A percentile compares a stretch with the other conserved stretches of the same genome.
Conservation (phyloP, 2,113 vertebrate species). For the Gila orcuttii region DNA sequence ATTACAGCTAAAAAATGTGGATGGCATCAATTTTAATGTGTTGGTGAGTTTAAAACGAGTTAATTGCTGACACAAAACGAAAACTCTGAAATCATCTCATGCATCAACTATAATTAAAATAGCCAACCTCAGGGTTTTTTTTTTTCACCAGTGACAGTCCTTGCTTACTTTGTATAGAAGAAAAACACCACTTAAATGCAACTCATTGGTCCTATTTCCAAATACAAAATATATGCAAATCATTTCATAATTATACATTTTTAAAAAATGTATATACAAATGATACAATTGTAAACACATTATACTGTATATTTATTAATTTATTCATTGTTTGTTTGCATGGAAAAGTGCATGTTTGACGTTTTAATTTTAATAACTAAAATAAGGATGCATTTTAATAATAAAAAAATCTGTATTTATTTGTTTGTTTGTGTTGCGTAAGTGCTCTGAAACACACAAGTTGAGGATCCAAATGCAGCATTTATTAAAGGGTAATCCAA, state of each 20-base stretch:
- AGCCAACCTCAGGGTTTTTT: background rate
- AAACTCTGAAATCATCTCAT: constrained; percentile 7
- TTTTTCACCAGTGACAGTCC: background rate
- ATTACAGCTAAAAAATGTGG: background rate
- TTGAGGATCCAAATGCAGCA: too few relatives aligned
- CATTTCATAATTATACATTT: background rate
- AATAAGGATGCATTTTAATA: background rate
- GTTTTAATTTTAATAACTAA: background rate
- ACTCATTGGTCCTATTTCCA: too few relatives aligned
- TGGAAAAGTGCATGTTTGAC: background rate
- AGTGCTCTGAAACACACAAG: too few relatives aligned
- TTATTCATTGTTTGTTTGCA: background rate
- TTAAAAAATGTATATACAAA: background rate
- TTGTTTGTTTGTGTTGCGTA: background rate
- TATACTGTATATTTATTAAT: too few relatives aligned
- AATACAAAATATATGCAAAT: background rate
- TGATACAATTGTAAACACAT: too few relatives aligned
- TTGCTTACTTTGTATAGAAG: background rate
- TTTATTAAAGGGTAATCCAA: too few relatives aligned
- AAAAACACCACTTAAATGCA: background rate
- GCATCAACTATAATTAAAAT: constrained; percentile 3
- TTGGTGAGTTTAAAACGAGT: constrained; percentile 5
- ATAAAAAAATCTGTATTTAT: background rate
- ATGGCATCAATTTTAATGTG: background rate
- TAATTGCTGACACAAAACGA: background rate